Evolutionary conservation across 2,888 invertebrate species (phyloP), one percentile per base, ranked within the genome.

Genomic region (Tenthredo livida): DNA sequence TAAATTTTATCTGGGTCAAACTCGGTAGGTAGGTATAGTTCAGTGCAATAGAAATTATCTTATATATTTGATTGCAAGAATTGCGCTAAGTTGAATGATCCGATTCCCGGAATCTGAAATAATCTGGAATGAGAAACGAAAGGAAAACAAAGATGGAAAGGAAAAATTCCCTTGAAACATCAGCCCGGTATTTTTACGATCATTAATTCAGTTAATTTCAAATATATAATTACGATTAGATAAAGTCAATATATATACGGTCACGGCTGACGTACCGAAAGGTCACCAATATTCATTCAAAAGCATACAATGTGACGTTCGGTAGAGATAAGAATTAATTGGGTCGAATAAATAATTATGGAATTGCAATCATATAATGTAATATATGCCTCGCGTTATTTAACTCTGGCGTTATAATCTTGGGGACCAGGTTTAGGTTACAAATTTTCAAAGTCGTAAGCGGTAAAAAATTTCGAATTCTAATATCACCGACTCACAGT

Each of bases 241-340:
- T 54, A 54, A 54, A 54, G 54, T 54, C 54, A 54, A 54, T 54
- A 54, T 29, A n/a, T n/a, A n/a, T 54, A n/a, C 54, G 54, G 54
- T 54, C 54, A 54, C 54, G 54, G 17, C 54, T 54, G 54, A 54
- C 54, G n/a, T n/a, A n/a, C 54, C n/a, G n/a, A 50, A 50, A 50
- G 50, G 50, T 50, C 50, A 50, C 6, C 17, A 50, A 50, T 50
- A 50, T 17, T 17, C 15, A 15, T 33, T 37, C 2, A 70, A 37
- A 70, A 70, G 29, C 6, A 70, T 73, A 73, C 73, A 73, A 40
- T n/a, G 43, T 43, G 73, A 43, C 73, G 43, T 73, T 73, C 10
- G 40, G 15, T 33, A 17, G 25, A 47, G 75, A 75, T 75, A 75
- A 47, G 75, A 75, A 75, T 75, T 75, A 75, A 47, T 43, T 75